Conservation (phyloP, 2,888 invertebrate species). For the Tuberolachnus salignus region DNA sequence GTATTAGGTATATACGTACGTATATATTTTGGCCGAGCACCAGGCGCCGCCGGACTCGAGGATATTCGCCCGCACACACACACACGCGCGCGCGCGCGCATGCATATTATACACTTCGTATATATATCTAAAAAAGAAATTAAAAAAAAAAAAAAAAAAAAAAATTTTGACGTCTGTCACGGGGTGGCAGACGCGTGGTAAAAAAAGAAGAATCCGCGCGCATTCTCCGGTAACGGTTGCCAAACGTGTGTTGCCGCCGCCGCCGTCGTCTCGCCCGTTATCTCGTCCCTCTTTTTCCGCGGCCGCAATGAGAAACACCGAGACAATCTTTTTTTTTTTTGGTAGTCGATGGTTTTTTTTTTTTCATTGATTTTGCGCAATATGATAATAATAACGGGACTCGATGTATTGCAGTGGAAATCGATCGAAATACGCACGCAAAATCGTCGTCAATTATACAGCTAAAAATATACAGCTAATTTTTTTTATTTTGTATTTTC, state of each 20-base stretch:
- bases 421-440: too few relatives aligned
- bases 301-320: background rate
- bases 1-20: background rate
- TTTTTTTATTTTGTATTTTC: too few relatives aligned
- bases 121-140: too few relatives aligned
- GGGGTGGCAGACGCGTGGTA: constrained; percentile 27
- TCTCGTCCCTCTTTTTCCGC: background rate
- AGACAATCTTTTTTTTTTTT: background rate
- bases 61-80: background rate
- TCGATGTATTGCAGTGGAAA: background rate
- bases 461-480: too few relatives aligned
- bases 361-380: background rate
- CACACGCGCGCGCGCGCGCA: background rate
- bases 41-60: constrained; percentile 17
- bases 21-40: constrained; percentile 27
- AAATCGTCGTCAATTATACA: too few relatives aligned
- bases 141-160: background rate
- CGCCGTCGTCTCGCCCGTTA: background rate
- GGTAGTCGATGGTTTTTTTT: background rate
- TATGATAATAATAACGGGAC: background rate
- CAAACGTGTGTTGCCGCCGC: constrained; percentile 11
- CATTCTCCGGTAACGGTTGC: constrained; percentile 30
- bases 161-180: constrained; percentile 39
- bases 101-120: constrained; percentile 3
- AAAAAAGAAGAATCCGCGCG: constrained; percentile 26